These are phyloP conservation scores for Caranx ignobilis DNA, from an alignment of 2,113 vertebrate species.

Conservation along the genomic window DNA sequence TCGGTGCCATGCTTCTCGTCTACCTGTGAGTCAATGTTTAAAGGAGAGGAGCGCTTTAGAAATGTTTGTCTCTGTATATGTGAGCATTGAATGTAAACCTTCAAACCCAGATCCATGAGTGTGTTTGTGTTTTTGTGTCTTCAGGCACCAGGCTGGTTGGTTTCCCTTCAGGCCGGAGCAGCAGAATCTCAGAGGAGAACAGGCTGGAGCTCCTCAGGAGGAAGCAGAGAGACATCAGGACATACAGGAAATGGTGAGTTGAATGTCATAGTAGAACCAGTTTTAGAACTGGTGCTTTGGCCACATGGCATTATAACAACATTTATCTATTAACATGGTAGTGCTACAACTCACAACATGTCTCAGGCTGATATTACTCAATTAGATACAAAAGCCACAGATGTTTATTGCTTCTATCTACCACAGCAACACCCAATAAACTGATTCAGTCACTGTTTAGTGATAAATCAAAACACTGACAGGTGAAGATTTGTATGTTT, in stretches of 20 bases:
- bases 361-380: too few species aligned
- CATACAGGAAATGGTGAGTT: slow-evolving; percentile 93
- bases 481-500: too few species aligned
- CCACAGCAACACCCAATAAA: too few species aligned
- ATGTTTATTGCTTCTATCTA: too few species aligned
- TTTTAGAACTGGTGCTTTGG: too few species aligned
- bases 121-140: background rate
- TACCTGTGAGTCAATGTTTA: slow-evolving; percentile 86
- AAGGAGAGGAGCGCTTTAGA: background rate
- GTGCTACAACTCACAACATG: too few species aligned
- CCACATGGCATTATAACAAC: too few species aligned
- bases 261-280: background rate
- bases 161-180: slow-evolving; percentile 93
- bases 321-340: too few species aligned
- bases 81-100: background rate
- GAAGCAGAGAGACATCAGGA: slow-evolving; percentile 89
- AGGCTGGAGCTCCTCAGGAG: slow-evolving; percentile 81
- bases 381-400: too few species aligned
- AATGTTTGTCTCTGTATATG: background rate
- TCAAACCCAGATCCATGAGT: background rate
- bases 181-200: slow-evolving; percentile 81
- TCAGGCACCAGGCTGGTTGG: slow-evolving; percentile 96
- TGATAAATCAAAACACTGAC: too few species aligned
- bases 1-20: slow-evolving; percentile 95
- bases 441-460: too few species aligned